phyloP scores from a whole-genome alignment of 2,113 vertebrate species.

The Diadophis punctatus region DNA sequence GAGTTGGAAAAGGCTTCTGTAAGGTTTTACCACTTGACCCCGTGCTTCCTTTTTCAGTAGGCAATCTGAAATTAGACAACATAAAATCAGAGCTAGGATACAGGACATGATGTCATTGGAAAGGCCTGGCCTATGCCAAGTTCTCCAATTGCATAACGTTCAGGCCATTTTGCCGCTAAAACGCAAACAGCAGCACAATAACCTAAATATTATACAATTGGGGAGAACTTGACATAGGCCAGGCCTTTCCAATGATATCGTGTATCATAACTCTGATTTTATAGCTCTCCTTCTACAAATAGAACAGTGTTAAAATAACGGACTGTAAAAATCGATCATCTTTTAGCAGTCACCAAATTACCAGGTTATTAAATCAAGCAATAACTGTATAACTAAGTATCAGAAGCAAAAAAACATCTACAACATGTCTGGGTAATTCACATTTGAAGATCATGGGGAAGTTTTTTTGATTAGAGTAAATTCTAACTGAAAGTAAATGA shows the following conservation, averaged over 20 bases:
- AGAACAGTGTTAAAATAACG: not conserved
- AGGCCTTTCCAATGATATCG: not conserved
- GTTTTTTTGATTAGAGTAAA: not conserved
- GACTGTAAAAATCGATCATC: not conserved
- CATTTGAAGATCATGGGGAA: not conserved
- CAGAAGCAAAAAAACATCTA: not conserved
- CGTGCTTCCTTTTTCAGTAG: not conserved
- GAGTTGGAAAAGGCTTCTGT: not conserved
- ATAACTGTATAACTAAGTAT: not conserved
- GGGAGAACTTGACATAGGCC: not conserved
- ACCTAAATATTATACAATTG: not conserved
- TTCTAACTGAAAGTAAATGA: not conserved
- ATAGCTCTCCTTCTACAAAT: not conserved
- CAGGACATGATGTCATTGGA: not conserved
- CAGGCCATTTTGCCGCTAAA: not conserved
- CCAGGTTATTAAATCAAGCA: not conserved
- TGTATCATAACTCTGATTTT: not conserved
- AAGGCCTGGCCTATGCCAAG: not conserved
- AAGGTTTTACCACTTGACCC: not conserved
- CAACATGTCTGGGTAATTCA: not conserved
- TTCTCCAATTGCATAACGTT: not conserved
- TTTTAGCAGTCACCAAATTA: not conserved
- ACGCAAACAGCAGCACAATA: not conserved
- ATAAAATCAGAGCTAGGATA: not conserved
- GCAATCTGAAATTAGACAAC: not conserved